phyloP scores from a whole-genome alignment of 30 jellyfish, hydroid and myxozoan species.

The Sanderia malayensis region DNA sequence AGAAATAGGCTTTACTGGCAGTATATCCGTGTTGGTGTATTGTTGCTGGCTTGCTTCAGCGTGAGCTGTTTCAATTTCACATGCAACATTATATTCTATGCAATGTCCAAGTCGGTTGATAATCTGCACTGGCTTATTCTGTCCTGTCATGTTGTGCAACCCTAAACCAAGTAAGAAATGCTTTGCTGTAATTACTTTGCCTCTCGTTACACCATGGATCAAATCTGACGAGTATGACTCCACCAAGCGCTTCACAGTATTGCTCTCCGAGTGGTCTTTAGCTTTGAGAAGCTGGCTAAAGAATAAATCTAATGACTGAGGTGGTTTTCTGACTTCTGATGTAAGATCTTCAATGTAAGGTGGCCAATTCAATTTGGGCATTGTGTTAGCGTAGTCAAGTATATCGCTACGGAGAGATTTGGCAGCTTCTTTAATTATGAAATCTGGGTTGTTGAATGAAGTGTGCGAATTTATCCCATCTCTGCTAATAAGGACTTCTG shows the following conservation, averaged over 20 bases:
- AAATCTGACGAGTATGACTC: neutral
- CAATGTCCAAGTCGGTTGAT: constrained; percentile 49
- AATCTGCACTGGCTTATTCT: constrained; percentile 38
- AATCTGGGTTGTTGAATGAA: constrained; percentile 4
- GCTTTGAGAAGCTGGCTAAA: neutral
- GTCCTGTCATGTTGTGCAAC: constrained; percentile 15
- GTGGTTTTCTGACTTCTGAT: constrained; percentile 2
- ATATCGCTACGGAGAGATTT: neutral
- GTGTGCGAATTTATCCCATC: constrained; percentile 1
- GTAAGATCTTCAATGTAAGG: neutral
- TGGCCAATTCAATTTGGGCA: neutral
- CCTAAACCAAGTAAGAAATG: neutral
- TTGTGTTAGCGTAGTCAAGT: neutral
- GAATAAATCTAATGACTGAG: neutral
- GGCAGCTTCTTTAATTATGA: constrained; percentile 15
- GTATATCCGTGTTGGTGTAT: constrained; percentile 17
- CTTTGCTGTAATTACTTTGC: neutral
- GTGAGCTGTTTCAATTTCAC: constrained; percentile 51
- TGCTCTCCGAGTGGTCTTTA: neutral
- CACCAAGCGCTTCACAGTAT: neutral
- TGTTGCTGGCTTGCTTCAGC: constrained; percentile 33
- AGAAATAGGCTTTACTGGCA: constrained; percentile 38
- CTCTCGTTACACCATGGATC: constrained; percentile 34
- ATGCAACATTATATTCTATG: constrained; percentile 25
- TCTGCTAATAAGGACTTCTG: constrained; percentile 2